Conservation (phyloP, 2,888 invertebrate species). For the Sylvicola fuscatus region DNA sequence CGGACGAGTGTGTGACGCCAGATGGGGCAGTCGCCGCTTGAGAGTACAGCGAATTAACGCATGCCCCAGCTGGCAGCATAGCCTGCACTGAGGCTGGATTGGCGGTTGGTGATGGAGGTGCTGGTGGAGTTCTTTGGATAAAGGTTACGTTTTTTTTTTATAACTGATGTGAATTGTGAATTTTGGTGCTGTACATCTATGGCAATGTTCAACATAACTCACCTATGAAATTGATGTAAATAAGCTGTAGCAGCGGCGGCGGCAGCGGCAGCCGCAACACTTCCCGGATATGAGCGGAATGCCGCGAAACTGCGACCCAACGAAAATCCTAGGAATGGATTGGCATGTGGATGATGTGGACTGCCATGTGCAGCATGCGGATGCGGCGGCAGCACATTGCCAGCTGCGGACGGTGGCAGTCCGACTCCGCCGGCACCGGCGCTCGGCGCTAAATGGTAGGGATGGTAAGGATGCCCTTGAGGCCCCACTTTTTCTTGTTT, state of each 20-base stretch:
- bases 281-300: constrained; percentile 44
- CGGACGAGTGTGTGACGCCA: constrained; percentile 22
- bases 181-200: too few relatives aligned
- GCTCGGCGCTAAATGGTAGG: constrained; percentile 35
- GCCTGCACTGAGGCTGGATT: constrained; percentile 32
- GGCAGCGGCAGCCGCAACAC: constrained; percentile 28
- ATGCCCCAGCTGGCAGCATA: too few relatives aligned
- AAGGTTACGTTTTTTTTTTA: too few relatives aligned
- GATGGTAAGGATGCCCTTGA: constrained; percentile 76
- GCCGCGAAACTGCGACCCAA: constrained; percentile 32
- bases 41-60: too few relatives aligned
- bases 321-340: constrained; percentile 13
- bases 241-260: constrained; percentile 36
- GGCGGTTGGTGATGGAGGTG: constrained; percentile 37
- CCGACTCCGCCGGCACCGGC: constrained; percentile 29
- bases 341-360: constrained; percentile 50
- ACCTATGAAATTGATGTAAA: constrained; percentile 32
- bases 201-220: too few relatives aligned
- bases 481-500: constrained; percentile 87
- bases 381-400: constrained; percentile 54
- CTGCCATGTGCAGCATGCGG: constrained; percentile 60
- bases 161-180: too few relatives aligned
- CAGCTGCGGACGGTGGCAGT: constrained; percentile 35
- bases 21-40: too few relatives aligned
- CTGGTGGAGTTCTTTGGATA: constrained; percentile 16